Conservation (phyloP, 2,797 vertebrate genomes). For the Anas bernieri region DNA sequence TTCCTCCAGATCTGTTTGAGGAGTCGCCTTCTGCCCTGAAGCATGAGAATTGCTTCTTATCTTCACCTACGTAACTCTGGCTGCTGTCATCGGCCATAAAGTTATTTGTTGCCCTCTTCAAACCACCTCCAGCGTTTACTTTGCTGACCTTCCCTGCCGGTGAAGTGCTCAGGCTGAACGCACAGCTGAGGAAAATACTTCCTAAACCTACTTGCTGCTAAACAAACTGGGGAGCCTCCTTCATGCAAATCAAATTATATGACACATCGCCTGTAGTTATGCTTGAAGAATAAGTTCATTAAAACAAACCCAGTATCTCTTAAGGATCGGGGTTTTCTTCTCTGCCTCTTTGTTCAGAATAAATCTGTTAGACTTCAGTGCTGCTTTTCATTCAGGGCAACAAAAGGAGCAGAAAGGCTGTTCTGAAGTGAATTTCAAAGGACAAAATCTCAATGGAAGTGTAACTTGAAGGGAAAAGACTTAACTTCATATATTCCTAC, state of each 20-base stretch:
- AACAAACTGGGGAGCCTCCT: not conserved
- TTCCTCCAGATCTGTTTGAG: not conserved
- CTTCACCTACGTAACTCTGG: not conserved
- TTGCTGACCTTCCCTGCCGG: not conserved
- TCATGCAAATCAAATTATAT: not conserved
- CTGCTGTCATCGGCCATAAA: not conserved
- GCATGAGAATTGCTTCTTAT: not conserved
- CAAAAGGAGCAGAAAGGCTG: not conserved
- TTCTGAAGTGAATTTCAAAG: conserved; percentile 14
- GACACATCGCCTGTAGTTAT: accelerated
- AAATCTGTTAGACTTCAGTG: not conserved
- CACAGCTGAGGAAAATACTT: not conserved
- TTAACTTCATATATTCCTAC: not conserved
- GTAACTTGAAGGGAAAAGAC: not conserved
- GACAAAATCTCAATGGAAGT: not conserved
- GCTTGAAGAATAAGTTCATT: accelerated
- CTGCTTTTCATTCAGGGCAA: not conserved
- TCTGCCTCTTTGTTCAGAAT: not conserved
- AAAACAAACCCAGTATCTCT: not conserved
- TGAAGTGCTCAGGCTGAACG: not conserved
- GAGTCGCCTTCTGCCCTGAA: conserved; percentile 5
- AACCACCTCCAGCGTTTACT: not conserved
- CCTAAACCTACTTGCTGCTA: not conserved
- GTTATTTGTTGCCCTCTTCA: conserved; percentile 14
- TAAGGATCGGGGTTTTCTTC: not conserved